Percentiles rank a stretch among this genome's conserved stretches.
Evolutionary conservation across 2,113 vertebrate species (phyloP).

Genomic region (Laticauda colubrina): DNA sequence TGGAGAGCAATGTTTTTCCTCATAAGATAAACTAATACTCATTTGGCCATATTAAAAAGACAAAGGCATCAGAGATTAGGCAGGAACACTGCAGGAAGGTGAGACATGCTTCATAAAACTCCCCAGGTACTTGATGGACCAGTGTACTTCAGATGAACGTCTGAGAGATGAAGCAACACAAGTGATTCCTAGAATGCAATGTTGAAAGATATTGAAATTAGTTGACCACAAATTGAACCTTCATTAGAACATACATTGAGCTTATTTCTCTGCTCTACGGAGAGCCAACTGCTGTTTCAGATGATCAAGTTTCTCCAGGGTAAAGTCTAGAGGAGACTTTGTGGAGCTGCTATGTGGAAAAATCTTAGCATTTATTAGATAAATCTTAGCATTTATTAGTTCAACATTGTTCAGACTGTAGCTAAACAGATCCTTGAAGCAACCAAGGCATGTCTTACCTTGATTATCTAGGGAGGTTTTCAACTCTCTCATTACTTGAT

Average conservation of each 20-base stretch:
- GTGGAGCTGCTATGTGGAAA: background rate
- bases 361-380: background rate
- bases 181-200: background rate
- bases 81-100: background rate
- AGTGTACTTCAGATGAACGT: background rate
- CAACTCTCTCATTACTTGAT: background rate
- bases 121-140: background rate
- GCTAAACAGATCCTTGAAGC: background rate
- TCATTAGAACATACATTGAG: background rate
- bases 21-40: background rate
- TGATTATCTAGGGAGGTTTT: background rate
- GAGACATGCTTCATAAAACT: background rate
- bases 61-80: background rate
- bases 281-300: background rate
- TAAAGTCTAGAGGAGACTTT: background rate
- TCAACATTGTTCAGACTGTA: background rate
- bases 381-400: background rate
- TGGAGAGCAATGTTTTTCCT: slow-evolving; percentile 1
- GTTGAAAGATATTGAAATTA: background rate
- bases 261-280: background rate
- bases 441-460: background rate
- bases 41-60: background rate
- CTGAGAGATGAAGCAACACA: background rate
- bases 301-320: background rate
- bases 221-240: background rate